These are phyloP conservation scores for human (Homo sapiens) DNA, from an alignment of 2,113 vertebrate species.

Conservation along the genomic window DNA sequence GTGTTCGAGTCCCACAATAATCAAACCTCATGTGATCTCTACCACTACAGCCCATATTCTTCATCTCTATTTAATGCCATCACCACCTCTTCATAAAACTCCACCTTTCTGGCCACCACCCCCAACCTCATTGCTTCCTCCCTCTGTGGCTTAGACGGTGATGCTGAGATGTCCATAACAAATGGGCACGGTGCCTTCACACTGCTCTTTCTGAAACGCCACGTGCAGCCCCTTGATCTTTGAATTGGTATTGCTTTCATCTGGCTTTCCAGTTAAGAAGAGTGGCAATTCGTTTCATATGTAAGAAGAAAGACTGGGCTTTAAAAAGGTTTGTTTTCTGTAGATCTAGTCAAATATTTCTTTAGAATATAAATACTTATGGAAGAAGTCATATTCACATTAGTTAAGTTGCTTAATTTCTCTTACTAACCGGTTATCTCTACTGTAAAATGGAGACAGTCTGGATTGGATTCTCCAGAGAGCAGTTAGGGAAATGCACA, in stretches of 20 bases:
- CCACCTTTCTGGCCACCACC: neutral
- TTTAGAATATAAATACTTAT: neutral
- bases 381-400: neutral
- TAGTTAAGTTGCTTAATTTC: conserved; percentile 4
- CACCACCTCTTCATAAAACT: neutral
- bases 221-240: fast-evolving
- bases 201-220: neutral
- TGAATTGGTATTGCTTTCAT: neutral
- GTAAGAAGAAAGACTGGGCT: neutral
- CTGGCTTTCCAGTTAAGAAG: neutral
- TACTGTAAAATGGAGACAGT: neutral
- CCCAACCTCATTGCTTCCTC: neutral
- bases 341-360: neutral
- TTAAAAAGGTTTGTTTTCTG: neutral
- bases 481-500: neutral
- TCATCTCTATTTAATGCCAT: fast-evolving
- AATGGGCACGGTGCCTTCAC: fast-evolving
- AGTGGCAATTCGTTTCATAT: neutral
- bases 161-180: fast-evolving
- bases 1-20: neutral
- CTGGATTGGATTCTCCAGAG: neutral
- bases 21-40: neutral
- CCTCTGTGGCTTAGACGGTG: neutral
- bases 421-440: neutral
- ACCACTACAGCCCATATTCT: neutral